phyloP scores from a whole-genome alignment of 2,797 vertebrate species.

The Iguana delicatissima region DNA sequence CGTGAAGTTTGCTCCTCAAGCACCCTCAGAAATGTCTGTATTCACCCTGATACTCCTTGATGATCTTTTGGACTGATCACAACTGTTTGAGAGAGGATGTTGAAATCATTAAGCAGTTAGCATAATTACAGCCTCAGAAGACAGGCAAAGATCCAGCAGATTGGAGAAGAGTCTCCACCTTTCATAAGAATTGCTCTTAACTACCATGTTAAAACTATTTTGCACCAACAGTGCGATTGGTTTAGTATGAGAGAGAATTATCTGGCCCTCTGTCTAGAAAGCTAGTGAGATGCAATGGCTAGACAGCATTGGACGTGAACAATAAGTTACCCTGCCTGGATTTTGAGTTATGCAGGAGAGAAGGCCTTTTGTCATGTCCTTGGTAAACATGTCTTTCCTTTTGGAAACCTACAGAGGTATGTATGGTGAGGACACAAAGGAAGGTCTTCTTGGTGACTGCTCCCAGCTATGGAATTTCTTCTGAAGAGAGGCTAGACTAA shows the following conservation, averaged over 20 bases:
- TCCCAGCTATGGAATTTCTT: too few species aligned
- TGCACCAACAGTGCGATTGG: neutral
- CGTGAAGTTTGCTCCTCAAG: constrained; percentile 28
- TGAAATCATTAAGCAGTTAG: neutral
- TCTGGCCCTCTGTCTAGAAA: neutral
- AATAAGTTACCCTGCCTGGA: neutral
- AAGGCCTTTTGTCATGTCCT: too few species aligned
- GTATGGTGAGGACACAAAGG: too few species aligned
- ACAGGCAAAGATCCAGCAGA: neutral
- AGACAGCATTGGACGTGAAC: neutral
- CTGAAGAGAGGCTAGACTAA: too few species aligned
- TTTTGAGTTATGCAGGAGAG: too few species aligned
- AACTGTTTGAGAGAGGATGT: neutral
- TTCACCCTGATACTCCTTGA: constrained; percentile 15
- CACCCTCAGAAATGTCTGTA: constrained; percentile 7
- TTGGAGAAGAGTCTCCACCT: neutral
- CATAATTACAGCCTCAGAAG: neutral
- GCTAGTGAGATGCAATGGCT: neutral
- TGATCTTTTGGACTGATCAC: neutral
- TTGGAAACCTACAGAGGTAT: too few species aligned
- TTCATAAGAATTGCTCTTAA: neutral
- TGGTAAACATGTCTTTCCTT: too few species aligned
- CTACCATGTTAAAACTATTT: neutral
- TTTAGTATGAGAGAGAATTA: constrained; percentile 1
- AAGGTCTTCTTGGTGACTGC: too few species aligned